These are phyloP conservation scores for Neoascia interrupta DNA, from an alignment of 2,888 invertebrate species.

Conservation along the genomic window DNA sequence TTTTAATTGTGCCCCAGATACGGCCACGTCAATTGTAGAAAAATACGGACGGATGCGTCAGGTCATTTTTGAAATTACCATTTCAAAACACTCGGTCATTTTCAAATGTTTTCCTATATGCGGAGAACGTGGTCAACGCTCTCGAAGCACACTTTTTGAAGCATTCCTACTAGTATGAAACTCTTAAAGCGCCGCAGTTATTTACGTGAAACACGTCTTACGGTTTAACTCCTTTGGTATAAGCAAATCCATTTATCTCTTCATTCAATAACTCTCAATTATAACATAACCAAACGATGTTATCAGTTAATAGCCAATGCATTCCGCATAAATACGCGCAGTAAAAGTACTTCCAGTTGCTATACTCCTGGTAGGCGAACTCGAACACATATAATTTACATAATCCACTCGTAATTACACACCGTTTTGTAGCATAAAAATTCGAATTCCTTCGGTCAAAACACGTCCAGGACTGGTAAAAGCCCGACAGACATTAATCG, in stretches of 20 bases:
- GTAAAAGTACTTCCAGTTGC: neutral
- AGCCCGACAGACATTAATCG: constrained; percentile 33
- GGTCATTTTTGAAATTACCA: too few species aligned
- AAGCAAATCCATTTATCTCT: neutral
- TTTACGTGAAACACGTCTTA: too few species aligned
- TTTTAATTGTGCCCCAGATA: too few species aligned
- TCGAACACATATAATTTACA: constrained; percentile 50
- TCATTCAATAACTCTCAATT: neutral
- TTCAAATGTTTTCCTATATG: too few species aligned
- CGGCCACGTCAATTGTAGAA: too few species aligned
- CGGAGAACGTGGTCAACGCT: too few species aligned
- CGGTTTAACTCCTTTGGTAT: neutral
- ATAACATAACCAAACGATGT: too few species aligned
- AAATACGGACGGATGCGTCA: too few species aligned
- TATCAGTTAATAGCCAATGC: neutral
- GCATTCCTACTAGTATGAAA: too few species aligned
- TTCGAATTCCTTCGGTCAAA: constrained; percentile 14
- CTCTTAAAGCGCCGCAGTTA: too few species aligned
- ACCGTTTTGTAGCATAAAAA: constrained; percentile 32
- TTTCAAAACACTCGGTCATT: too few species aligned
- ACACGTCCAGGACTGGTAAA: neutral
- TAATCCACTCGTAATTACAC: constrained; percentile 57
- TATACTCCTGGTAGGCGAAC: neutral
- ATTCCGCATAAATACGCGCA: neutral
- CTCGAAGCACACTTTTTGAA: too few species aligned